Percentiles rank a stretch among this genome's conserved stretches.
phyloP scores from a whole-genome alignment of 2,888 invertebrate species.

The Galeopsomyia nigrocyanea region DNA sequence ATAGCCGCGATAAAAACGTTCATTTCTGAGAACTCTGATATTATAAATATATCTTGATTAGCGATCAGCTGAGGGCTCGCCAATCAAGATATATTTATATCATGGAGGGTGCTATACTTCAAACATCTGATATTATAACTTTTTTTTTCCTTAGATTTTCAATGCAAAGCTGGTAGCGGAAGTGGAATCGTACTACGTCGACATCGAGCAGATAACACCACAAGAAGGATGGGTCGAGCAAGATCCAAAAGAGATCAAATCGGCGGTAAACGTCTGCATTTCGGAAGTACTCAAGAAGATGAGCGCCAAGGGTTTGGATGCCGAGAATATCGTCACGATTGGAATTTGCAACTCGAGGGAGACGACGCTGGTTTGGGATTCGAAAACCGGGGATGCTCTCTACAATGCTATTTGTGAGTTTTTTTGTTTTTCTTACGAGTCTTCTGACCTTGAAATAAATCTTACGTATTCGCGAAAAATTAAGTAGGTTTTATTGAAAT shows the following conservation, averaged over 20 bases:
- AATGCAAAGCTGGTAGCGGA: constrained; percentile 84
- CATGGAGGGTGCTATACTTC: too few species aligned
- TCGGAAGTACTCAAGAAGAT: constrained; percentile 80
- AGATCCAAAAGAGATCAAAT: constrained; percentile 87
- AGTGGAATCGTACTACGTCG: constrained; percentile 84
- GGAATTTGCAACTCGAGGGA: constrained; percentile 98
- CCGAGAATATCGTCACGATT: constrained; percentile 82
- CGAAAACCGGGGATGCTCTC: constrained; percentile 88
- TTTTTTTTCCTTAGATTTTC: constrained; percentile 74
- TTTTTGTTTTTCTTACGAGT: constrained; percentile 46
- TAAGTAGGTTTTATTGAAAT: neutral
- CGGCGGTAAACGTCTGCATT: constrained; percentile 85
- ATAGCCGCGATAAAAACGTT: too few species aligned
- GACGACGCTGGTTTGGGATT: constrained; percentile 97
- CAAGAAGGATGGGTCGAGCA: constrained; percentile 96
- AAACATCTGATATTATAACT: too few species aligned
- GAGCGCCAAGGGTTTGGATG: constrained; percentile 72
- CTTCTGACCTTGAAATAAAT: neutral
- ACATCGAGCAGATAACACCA: constrained; percentile 84
- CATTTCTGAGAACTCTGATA: too few species aligned
- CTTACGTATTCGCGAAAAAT: neutral
- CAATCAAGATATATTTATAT: too few species aligned
- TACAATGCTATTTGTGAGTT: constrained; percentile 90
- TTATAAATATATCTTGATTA: too few species aligned
- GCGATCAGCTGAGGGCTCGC: too few species aligned